Percentiles rank a stretch among this genome's conserved stretches.
phyloP scores from a whole-genome alignment of 2,113 vertebrate genomes.

The Willisornis vidua region DNA sequence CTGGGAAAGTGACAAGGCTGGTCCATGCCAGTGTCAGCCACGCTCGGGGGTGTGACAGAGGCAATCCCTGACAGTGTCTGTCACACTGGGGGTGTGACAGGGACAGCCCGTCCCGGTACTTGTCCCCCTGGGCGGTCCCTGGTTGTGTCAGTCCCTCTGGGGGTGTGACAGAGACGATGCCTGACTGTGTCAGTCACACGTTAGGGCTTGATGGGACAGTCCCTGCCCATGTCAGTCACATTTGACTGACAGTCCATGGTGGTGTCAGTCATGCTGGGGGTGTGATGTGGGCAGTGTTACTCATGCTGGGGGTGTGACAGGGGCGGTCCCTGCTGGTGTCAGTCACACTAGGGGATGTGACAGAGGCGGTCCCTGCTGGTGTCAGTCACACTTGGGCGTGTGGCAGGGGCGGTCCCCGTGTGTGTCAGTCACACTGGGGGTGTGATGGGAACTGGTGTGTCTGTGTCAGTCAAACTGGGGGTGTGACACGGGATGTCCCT shows the following conservation, averaged over 20 bases:
- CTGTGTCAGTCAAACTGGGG: background rate
- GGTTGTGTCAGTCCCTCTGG: background rate
- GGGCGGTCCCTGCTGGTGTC: background rate
- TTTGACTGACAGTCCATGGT: too few relatives aligned
- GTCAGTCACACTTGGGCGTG: background rate
- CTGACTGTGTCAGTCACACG: background rate
- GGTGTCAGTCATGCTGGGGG: too few relatives aligned
- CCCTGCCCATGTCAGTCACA: background rate
- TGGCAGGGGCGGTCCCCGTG: too few relatives aligned
- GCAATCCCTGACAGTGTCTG: background rate
- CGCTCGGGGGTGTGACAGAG: background rate
- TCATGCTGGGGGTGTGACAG: background rate
- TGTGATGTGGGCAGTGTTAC: background rate
- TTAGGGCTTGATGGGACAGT: background rate
- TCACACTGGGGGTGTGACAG: background rate
- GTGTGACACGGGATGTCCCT: accelerated
- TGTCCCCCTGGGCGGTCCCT: background rate
- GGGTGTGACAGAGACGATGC: background rate
- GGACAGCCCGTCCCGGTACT: background rate
- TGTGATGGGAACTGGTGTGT: too few relatives aligned
- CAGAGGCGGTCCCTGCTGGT: background rate
- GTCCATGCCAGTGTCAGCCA: background rate
- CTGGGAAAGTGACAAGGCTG: accelerated
- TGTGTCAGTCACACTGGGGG: background rate
- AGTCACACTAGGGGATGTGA: background rate